A percentile compares a stretch with the other conserved stretches of the same genome.
Conservation (phyloP, 2,797 vertebrate genomes). For the Typhlichthys subterraneus region DNA sequence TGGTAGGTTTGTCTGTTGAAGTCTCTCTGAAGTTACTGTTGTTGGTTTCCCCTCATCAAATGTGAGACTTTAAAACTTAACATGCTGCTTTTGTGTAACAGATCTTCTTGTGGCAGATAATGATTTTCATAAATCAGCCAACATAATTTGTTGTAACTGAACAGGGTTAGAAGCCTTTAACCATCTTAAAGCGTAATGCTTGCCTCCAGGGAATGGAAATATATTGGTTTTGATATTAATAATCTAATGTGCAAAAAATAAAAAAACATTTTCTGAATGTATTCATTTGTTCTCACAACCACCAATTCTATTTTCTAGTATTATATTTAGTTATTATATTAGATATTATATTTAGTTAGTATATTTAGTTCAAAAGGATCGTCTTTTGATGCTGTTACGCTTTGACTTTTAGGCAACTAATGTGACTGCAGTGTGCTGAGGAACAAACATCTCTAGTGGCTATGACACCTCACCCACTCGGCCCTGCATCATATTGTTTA, state of each 20-base stretch:
- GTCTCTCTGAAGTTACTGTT: slow-evolving; percentile 1
- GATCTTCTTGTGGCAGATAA: slow-evolving; percentile 46
- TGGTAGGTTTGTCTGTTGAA: slow-evolving; percentile 3
- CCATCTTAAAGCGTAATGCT: slow-evolving; percentile 34
- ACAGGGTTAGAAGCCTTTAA: slow-evolving; percentile 53
- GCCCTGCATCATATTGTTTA: slow-evolving; percentile 44
- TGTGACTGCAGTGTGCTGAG: slow-evolving; percentile 27
- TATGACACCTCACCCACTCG: slow-evolving; percentile 36
- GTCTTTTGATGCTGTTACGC: slow-evolving; percentile 45
- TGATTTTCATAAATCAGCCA: slow-evolving; percentile 58
- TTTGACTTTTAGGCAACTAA: slow-evolving; percentile 52
- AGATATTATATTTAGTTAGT: slow-evolving; percentile 40
- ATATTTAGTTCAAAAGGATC: slow-evolving; percentile 50
- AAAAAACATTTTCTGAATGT: slow-evolving; percentile 32
- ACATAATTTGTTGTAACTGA: slow-evolving; percentile 41
- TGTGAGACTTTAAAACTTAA: slow-evolving; percentile 38
- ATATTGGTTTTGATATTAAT: slow-evolving; percentile 64
- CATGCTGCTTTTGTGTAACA: slow-evolving; percentile 3
- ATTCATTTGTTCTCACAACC: slow-evolving; percentile 47
- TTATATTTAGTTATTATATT: slow-evolving; percentile 21
- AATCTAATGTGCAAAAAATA: slow-evolving; percentile 34
- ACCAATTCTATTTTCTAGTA: slow-evolving; percentile 56
- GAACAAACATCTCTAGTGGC: slow-evolving; percentile 43
- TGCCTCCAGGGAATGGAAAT: slow-evolving; percentile 46
- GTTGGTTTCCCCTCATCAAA: slow-evolving; percentile 15